phyloP scores from a whole-genome alignment of 92 coral and sea anemone species.

The Desmophyllum pertusum region DNA sequence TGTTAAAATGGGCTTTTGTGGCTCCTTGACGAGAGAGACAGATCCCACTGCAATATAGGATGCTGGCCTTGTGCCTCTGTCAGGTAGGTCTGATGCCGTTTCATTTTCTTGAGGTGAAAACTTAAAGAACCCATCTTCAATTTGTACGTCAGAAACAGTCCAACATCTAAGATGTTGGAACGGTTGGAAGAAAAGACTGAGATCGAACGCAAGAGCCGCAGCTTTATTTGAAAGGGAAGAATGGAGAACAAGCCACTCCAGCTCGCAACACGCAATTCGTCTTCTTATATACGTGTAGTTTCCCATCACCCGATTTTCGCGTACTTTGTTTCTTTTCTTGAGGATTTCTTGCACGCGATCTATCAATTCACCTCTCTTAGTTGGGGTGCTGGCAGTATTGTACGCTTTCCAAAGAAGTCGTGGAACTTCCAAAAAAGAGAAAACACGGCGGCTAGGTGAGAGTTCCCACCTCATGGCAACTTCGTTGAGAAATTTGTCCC shows the following conservation, averaged over 20 bases:
- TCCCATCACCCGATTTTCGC: too few species aligned
- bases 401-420: slow-evolving; percentile 26
- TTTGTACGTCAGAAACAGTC: slow-evolving; percentile 3
- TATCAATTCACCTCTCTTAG: not conserved
- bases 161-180: too few species aligned
- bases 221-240: slow-evolving; percentile 12
- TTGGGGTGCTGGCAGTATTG: not conserved
- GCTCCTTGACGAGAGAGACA: too few species aligned
- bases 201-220: slow-evolving; percentile 13
- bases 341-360: not conserved
- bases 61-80: too few species aligned
- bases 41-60: too few species aligned
- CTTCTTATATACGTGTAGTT: too few species aligned
- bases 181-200: not conserved
- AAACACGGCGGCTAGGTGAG: not conserved
- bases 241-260: slow-evolving; percentile 26
- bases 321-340: not conserved
- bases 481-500: not conserved
- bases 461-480: slow-evolving; percentile 8
- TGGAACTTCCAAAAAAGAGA: not conserved
- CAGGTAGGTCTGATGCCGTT: too few species aligned
- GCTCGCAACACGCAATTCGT: not conserved
- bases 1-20: not conserved
- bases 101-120: too few species aligned
- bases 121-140: not conserved